Evolutionary conservation across 2,888 invertebrate genomes (phyloP), one percentile per base, ranked within the genome.

Genomic region (Cecidostiba fungosa): DNA sequence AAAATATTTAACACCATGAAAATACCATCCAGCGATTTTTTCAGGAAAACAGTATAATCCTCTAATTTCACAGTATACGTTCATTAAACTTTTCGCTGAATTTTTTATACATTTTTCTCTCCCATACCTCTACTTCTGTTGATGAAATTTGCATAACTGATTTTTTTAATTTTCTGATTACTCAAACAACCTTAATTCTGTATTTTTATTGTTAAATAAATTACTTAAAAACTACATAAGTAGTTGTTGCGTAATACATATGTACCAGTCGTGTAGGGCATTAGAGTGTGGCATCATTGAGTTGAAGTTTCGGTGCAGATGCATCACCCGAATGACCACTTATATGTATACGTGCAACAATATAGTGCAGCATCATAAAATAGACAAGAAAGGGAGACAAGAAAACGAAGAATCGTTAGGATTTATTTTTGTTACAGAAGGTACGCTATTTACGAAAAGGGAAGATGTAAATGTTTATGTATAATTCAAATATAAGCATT

Each of bases 31-130:
- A 86, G 77, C 77, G 81, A 86, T 74, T 66, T 81, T 81, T 81
- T 23, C 19, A 72, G 70, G 8, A 66, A 43, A 80, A 80, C 72
- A 81, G 77, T 23, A 72, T 69, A 23, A 43, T 29, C 3, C 39
- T n/a, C 26, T 39, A 4, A 47, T 50, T 62, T 84, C 69, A 73
- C 77, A 43, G 80, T 84, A 86, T 82, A 81, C 78, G 86, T 86
- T 85, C 73, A 79, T 85, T 86, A 81, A 87, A 88, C 90, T 72
- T 54, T 80, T 88, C 77, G 80, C 80, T 86, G 83, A 86, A 80
- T 80, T 12, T 70, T 79, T 76, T 77, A 70, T 81, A 77, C 66
- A 72, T 69, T 74, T 80, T 66, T 43, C 54, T 10, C 77, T 43
- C 39, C n/a, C n/a, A 84, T 81, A 74, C 81, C 62, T 77, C 69